Evolutionary conservation across 2,888 invertebrate genomes (phyloP).

Genomic region (Caenorhabditis becei): DNA sequence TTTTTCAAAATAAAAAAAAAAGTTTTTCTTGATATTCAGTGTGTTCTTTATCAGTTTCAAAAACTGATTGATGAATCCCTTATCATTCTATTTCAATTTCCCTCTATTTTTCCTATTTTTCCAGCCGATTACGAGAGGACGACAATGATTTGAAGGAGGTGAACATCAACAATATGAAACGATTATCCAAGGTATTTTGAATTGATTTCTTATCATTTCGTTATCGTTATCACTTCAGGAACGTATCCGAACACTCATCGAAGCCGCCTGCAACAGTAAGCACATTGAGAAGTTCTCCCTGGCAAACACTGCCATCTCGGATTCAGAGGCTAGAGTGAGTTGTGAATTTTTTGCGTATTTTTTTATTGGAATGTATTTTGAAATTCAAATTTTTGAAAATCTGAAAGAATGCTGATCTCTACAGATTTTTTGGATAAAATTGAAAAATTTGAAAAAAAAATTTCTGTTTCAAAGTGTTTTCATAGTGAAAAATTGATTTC

Average conservation of each 20-base stretch:
- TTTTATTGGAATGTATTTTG: too few relatives aligned
- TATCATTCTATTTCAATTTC: too few relatives aligned
- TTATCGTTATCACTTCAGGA: constrained; percentile 85
- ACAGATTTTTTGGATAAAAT: background rate
- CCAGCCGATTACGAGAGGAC: constrained; percentile 86
- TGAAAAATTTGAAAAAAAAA: constrained; percentile 11
- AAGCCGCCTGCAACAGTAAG: constrained; percentile 90
- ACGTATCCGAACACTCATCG: constrained; percentile 92
- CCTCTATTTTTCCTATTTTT: constrained; percentile 57
- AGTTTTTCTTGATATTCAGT: too few relatives aligned
- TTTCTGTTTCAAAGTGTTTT: background rate
- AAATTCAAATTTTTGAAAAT: too few relatives aligned
- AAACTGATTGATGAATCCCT: too few relatives aligned
- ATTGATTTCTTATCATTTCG: background rate
- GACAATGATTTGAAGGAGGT: constrained; percentile 92
- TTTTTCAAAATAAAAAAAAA: too few relatives aligned
- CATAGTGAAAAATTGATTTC: too few relatives aligned
- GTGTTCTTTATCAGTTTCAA: too few relatives aligned
- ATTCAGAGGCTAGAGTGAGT: constrained; percentile 88
- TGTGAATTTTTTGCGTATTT: too few relatives aligned
- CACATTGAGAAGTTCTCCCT: constrained; percentile 93
- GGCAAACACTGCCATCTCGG: constrained; percentile 94
- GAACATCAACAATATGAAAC: constrained; percentile 99
- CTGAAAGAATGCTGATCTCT: background rate
- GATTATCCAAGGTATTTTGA: constrained; percentile 85